Percentiles rank a stretch among this genome's conserved stretches.
Evolutionary conservation across 2,113 vertebrate species (phyloP).

Genomic region (Mirounga angustirostris): DNA sequence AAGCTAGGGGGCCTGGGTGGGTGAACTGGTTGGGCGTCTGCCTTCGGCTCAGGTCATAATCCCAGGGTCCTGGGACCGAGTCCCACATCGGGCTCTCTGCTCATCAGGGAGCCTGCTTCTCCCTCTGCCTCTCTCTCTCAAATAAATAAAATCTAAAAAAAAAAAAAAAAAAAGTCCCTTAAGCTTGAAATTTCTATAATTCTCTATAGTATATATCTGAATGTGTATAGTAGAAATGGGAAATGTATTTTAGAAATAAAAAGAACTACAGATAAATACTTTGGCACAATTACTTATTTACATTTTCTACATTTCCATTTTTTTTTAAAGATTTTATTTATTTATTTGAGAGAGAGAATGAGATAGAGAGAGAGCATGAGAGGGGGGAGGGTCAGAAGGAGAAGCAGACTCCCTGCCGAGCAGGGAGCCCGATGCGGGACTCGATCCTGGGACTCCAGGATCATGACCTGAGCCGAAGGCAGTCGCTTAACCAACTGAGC

Average conservation of each 20-base stretch:
- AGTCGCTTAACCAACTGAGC: no score
- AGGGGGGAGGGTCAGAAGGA: no score
- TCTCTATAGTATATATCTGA: not conserved
- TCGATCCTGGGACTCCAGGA: no score
- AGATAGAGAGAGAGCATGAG: no score
- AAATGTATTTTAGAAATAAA: constrained; percentile 47
- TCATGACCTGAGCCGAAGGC: no score
- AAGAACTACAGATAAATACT: constrained; percentile 40
- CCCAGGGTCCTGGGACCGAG: not conserved
- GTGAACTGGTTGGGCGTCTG: not conserved
- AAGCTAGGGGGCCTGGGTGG: not conserved
- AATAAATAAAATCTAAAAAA: not conserved
- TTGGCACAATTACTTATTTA: not conserved
- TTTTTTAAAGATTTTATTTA: not conserved
- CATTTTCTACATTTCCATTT: constrained; percentile 28
- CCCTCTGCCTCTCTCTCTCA: not conserved
- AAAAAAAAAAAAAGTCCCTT: not conserved
- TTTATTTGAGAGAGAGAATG: no score
- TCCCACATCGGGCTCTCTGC: not conserved
- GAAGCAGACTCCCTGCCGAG: no score
- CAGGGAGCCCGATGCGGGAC: no score
- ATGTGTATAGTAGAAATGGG: not conserved
- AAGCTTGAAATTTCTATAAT: not conserved
- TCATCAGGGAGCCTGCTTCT: not conserved
- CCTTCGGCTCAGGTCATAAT: not conserved